Base-by-base conservation (phyloP, 2,888 invertebrate genomes). In the Germaria angustata region DNA sequence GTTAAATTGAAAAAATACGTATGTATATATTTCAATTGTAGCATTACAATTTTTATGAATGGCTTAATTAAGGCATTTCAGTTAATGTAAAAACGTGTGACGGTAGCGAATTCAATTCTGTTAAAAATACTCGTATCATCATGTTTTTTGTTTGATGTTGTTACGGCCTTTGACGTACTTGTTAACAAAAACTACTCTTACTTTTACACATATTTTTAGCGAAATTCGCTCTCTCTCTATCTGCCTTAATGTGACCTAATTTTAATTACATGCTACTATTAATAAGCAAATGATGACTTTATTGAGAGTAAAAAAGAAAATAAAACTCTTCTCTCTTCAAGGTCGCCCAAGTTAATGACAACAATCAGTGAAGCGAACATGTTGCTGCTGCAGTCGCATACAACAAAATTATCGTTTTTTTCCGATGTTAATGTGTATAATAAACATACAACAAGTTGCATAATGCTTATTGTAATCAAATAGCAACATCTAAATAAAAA, bases 391-490 rank as follows among this genome's bases (percentile, higher is more conserved):
- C 75, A 61, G 49, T 32, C 55, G 17, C 28, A 72, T 65, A 61
- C 63, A 78, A 78, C 55, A 55, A 55, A 36, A 20, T 39, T n/a
- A n/a, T 22, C n/a, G 13, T 11, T 1, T 57, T 57, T 20, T 34
- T 53, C 2, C 24, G 15, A n/a, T 51, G 13, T 24, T n/a, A 22
- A 15, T 22, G 9, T 34, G n/a, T 65, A 36, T n/a, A 28, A 53
- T 57, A 13, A 51, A 73, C 44, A 57, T 78, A 73, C 73, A 68
- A 75, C 75, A 71, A 71, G 75, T 82, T 82, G 82, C 82, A 79
- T 79, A 82, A 82, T 61, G 5, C 36, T 39, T 44, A n/a, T 59
- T 72, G 49, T 71, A 49, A 57, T 41, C 55, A 63, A 51, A 34
- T 34, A 68, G 11, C 24, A 41, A 51, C 41, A 66, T 36, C 36